Evolutionary conservation across 2,113 vertebrate genomes (phyloP), one percentile per base, ranked within the genome.

Genomic region (Bubalus kerabau): DNA sequence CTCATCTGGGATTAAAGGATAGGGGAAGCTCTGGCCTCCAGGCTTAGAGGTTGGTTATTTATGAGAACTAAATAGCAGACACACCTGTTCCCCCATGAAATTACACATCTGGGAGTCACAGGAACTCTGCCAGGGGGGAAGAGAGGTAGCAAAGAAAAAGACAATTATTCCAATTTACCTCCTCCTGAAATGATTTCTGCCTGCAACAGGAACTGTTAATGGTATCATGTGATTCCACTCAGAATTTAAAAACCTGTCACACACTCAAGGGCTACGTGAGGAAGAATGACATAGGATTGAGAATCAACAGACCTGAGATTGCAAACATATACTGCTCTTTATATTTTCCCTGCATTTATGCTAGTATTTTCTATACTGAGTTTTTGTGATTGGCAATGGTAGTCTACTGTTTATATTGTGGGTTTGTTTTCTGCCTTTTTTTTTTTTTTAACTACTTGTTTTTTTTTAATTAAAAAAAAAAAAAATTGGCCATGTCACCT

Each of bases 31-130:
- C 48, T 80, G 50, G 78, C 89, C 62, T 80, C 36, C 11, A 90
- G 48, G 52, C 56, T 92, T 50, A 84, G 84, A 7, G 28, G 52
- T 36, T 91, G 46, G 50, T 97, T 96, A 97, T 95, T 93, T 92
- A 87, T 87, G 86, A 96, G 88, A 95, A 43, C 16, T 11, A 60
- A 95, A 87, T 17, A 95, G 89, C 78, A 90, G 54, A 71, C 46
- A 88, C 96, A 82, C 82, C 96, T 95, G 78, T 16, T 93, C 21
- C 32, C 87, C 80, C 92, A 59, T 56, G 81, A 59, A 97, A 64
- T 87, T 93, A 90, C 93, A 40, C 80, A 54, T 67, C 32, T 84
- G 21, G 62, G 60, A 83, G 30, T 94, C 95, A 94, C 10, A 96
- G 50, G n/a, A 43, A 74, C n/a, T 60, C 82, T 90, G 26, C 81